A percentile compares a stretch with the other conserved stretches of the same genome.
Conservation (phyloP, 35 echinoderm and acorn worm genomes). For the Lytechinus pictus region DNA sequence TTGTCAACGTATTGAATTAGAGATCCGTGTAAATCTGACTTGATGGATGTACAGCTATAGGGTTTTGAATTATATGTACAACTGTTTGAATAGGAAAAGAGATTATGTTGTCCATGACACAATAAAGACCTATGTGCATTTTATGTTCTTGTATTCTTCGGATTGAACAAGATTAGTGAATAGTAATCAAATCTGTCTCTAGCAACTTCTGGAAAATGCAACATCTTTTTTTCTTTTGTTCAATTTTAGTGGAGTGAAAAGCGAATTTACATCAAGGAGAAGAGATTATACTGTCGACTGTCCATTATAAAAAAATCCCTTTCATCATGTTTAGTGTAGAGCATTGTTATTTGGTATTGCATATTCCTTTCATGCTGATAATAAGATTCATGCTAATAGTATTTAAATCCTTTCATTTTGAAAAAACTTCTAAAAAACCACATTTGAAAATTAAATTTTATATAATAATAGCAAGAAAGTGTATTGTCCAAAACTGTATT, state of each 20-base stretch:
- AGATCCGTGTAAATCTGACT: background rate
- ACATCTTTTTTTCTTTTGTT: background rate
- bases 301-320: too few relatives aligned
- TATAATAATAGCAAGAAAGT: too few relatives aligned
- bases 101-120: background rate
- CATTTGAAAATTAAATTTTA: too few relatives aligned
- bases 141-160: background rate
- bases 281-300: background rate
- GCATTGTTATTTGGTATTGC: too few relatives aligned
- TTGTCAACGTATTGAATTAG: slow-evolving; percentile 27
- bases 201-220: background rate
- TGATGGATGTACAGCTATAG: background rate
- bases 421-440: too few relatives aligned
- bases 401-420: too few relatives aligned
- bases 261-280: background rate
- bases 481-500: too few relatives aligned
- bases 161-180: background rate
- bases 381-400: too few relatives aligned
- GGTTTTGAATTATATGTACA: background rate
- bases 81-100: background rate
- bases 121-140: background rate
- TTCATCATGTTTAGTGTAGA: too few relatives aligned
- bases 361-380: too few relatives aligned
- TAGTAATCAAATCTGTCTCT: background rate
- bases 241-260: background rate